Conservation (phyloP, 2,888 invertebrate species). For the Erebia aethiops region DNA sequence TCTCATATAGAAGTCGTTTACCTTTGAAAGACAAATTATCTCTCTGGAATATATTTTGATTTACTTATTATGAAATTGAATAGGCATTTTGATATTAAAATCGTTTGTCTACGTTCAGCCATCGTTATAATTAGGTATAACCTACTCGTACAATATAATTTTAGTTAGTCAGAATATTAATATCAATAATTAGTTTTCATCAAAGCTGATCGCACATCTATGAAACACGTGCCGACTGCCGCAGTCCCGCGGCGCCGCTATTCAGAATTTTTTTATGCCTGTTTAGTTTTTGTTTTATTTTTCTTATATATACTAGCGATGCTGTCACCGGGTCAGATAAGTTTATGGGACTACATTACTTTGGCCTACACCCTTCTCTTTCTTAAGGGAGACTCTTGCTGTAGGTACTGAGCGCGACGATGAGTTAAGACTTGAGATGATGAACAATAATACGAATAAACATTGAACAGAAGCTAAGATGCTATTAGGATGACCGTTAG, state of each 20-base stretch:
- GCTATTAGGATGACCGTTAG: too few relatives aligned
- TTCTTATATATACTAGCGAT: too few relatives aligned
- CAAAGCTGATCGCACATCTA: neutral
- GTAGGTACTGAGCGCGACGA: too few relatives aligned
- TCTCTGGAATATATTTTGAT: conserved; percentile 19
- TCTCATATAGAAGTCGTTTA: conserved; percentile 23
- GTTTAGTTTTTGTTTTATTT: too few relatives aligned
- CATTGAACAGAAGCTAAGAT: too few relatives aligned
- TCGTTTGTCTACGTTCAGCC: neutral
- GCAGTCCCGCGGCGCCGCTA: neutral
- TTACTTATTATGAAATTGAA: conserved; percentile 8
- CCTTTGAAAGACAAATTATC: conserved; percentile 24
- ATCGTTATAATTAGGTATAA: neutral
- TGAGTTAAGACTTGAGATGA: too few relatives aligned
- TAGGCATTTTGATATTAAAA: conserved; percentile 14
- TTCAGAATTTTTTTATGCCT: too few relatives aligned
- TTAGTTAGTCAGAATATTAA: neutral
- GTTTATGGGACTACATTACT: too few relatives aligned
- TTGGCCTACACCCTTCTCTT: too few relatives aligned
- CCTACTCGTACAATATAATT: neutral
- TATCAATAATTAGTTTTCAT: neutral
- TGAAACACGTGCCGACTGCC: neutral
- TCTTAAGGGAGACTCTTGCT: too few relatives aligned
- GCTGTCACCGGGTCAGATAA: too few relatives aligned
- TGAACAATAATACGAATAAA: too few relatives aligned